Conservation (phyloP, 2,113 vertebrate genomes). For the Ariopsis seemanni region DNA sequence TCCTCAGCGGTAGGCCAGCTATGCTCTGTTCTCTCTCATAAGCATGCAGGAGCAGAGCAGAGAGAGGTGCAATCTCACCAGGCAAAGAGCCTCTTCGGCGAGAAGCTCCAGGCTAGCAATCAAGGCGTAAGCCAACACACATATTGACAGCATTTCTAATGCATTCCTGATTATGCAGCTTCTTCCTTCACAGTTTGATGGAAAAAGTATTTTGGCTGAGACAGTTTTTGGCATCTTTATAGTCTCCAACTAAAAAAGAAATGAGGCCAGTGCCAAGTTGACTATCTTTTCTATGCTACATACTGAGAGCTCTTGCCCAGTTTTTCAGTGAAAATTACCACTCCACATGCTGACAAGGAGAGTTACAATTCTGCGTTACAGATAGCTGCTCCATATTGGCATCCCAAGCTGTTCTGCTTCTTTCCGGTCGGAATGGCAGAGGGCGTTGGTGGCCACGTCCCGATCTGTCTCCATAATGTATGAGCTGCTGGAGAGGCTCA, state of each 20-base stretch:
- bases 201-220: constrained; percentile 40
- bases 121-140: constrained; percentile 49
- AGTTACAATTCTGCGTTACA: constrained; percentile 42
- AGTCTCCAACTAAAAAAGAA: constrained; percentile 17
- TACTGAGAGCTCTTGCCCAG: constrained; percentile 10
- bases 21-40: constrained; percentile 46
- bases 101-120: constrained; percentile 49
- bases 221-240: constrained; percentile 37
- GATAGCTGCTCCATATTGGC: constrained; percentile 42
- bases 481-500: constrained; percentile 55
- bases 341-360: constrained; percentile 39
- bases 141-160: constrained; percentile 52
- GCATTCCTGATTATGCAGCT: constrained; percentile 38
- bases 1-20: constrained; percentile 48
- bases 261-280: constrained; percentile 29
- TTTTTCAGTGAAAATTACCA: constrained; percentile 30
- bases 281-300: constrained; percentile 31
- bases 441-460: constrained; percentile 45
- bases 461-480: constrained; percentile 57
- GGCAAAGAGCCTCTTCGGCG: constrained; percentile 40
- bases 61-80: constrained; percentile 47
- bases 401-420: constrained; percentile 43
- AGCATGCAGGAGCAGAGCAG: constrained; percentile 45
- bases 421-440: constrained; percentile 43
- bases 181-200: constrained; percentile 31